Percentiles rank a stretch among this genome's conserved stretches.
Conservation (phyloP, 2,113 vertebrate genomes). For the Eurypyga helias region DNA sequence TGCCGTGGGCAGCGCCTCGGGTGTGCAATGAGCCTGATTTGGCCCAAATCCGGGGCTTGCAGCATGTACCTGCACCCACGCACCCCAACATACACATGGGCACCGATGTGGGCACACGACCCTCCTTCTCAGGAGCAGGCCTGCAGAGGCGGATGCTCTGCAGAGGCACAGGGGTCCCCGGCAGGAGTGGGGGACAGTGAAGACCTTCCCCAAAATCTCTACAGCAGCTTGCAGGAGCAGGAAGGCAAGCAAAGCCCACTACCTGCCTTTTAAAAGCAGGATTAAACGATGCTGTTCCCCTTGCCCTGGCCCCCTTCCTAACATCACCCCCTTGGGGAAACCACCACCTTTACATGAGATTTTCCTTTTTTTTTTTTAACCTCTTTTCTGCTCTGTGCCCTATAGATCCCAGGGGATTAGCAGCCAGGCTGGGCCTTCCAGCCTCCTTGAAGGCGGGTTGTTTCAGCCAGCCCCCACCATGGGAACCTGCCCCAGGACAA, state of each 20-base stretch:
- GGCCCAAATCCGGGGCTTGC: background rate
- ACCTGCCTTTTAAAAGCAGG: conserved; percentile 66
- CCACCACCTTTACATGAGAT: conserved; percentile 59
- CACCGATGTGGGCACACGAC: rapidly evolving
- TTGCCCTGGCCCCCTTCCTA: conserved; percentile 5
- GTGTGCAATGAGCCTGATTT: rapidly evolving
- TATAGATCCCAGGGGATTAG: conserved; percentile 72
- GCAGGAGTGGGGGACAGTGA: background rate
- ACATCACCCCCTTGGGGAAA: conserved; percentile 53
- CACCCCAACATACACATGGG: background rate
- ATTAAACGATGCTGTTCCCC: conserved; percentile 8
- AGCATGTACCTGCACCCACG: rapidly evolving
- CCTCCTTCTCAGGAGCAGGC: rapidly evolving
- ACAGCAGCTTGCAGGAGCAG: conserved; percentile 20
- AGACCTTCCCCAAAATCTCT: background rate
- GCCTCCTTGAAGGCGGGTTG: conserved; percentile 46
- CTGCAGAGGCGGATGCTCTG: background rate
- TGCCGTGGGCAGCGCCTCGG: rapidly evolving
- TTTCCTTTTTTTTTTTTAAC: conserved; percentile 51
- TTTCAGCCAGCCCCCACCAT: conserved; percentile 43
- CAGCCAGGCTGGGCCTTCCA: conserved; percentile 56
- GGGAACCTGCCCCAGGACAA: conserved; percentile 71
- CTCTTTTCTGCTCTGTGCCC: conserved; percentile 59
- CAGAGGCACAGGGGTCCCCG: background rate
- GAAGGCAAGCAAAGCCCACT: conserved; percentile 54